phyloP scores from a whole-genome alignment of 35 echinoderm and acorn worm species.

The Diadema setosum region DNA sequence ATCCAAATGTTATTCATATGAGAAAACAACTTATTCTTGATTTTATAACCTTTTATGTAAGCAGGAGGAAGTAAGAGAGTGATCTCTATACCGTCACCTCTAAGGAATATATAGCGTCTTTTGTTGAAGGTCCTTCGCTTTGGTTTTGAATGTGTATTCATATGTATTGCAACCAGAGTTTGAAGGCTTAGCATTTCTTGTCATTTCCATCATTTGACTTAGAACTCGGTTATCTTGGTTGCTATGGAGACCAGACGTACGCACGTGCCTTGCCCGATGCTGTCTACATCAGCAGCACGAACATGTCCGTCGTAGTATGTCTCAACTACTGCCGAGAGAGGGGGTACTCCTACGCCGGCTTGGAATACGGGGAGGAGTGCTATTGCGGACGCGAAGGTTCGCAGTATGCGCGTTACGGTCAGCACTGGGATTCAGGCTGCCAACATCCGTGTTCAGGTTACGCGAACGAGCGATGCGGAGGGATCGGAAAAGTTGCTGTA shows the following conservation, averaged over 20 bases:
- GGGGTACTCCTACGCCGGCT: slow-evolving; percentile 3
- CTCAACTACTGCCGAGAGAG: slow-evolving; percentile 22
- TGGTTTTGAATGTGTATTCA: too few relatives aligned
- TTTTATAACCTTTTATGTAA: too few relatives aligned
- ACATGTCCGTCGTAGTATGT: slow-evolving; percentile 39
- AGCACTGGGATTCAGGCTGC: slow-evolving; percentile 36
- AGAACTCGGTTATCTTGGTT: slow-evolving; percentile 77
- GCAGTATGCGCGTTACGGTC: background rate
- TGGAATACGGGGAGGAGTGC: slow-evolving; percentile 70
- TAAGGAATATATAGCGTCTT: too few relatives aligned
- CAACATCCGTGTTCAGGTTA: slow-evolving; percentile 60
- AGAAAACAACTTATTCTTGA: too few relatives aligned
- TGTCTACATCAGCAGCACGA: background rate
- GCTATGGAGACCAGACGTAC: slow-evolving; percentile 48
- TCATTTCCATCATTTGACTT: background rate
- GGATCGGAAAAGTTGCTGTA: slow-evolving; percentile 20
- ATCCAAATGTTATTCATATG: too few relatives aligned
- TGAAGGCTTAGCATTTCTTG: too few relatives aligned
- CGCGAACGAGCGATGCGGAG: slow-evolving; percentile 58
- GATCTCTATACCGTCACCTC: too few relatives aligned
- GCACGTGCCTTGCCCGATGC: slow-evolving; percentile 15
- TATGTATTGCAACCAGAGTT: too few relatives aligned
- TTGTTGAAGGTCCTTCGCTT: too few relatives aligned
- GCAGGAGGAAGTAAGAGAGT: too few relatives aligned
- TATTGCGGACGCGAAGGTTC: slow-evolving; percentile 41